Percentiles rank a stretch among this genome's conserved stretches.
These are phyloP conservation scores for Natrix natrix DNA, from an alignment of 2,797 vertebrate genomes.

Conservation along the genomic window DNA sequence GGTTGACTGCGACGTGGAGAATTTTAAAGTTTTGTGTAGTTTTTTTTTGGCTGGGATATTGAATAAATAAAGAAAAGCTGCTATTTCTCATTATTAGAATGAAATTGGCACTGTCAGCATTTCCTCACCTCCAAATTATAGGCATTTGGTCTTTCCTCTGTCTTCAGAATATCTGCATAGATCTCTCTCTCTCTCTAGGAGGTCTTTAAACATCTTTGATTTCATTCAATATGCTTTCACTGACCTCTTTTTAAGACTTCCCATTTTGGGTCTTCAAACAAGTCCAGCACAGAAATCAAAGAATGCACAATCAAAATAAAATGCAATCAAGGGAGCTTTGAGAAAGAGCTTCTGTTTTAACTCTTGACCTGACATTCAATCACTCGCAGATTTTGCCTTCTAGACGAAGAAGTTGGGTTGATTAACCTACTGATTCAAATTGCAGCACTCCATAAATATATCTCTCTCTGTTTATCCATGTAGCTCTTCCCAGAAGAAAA, in stretches of 20 bases:
- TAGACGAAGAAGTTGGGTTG: background rate
- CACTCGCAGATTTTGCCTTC: background rate
- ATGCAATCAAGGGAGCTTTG: background rate
- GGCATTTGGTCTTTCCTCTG: background rate
- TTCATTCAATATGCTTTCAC: background rate
- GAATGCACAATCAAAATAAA: background rate
- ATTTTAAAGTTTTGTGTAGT: background rate
- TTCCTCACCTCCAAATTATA: background rate
- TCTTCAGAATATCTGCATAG: background rate
- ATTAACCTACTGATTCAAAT: conserved; percentile 7
- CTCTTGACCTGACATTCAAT: background rate
- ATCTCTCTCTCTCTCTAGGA: background rate
- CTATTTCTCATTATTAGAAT: background rate
- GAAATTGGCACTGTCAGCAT: background rate
- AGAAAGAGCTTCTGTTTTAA: background rate
- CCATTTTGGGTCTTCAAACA: background rate
- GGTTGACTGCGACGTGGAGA: background rate
- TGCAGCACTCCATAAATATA: conserved; percentile 17
- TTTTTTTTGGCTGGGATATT: too few species aligned
- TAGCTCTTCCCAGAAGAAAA: conserved; percentile 22
- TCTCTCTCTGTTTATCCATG: background rate
- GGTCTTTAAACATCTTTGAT: background rate
- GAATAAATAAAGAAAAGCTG: background rate
- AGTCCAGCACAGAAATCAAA: background rate
- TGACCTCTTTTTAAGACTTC: background rate